A percentile compares a stretch with the other conserved stretches of the same genome.
Evolutionary conservation across 1,140 invertebrate species (phyloP).

Genomic region (Heliconius himera): DNA sequence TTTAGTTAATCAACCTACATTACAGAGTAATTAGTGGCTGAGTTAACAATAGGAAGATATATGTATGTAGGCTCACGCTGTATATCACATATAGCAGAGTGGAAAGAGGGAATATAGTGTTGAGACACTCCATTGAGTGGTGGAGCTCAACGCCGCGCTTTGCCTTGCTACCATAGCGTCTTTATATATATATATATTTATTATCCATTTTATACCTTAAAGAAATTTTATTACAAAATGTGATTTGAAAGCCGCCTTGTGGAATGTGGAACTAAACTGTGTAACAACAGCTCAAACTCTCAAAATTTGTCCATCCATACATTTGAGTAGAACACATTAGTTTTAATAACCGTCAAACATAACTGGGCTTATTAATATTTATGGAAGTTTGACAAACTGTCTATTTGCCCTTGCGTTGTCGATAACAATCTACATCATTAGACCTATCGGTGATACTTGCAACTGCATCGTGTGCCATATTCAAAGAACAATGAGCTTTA

Average conservation of each 20-base stretch:
- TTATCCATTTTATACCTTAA: no score
- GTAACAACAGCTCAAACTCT: not conserved
- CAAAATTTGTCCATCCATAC: conserved; percentile 37
- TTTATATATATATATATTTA: no score
- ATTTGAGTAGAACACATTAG: conserved; percentile 59
- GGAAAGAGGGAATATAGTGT: no score
- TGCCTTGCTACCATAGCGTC: no score
- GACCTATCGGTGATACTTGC: conserved; percentile 22
- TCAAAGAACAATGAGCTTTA: not conserved
- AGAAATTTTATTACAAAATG: no score
- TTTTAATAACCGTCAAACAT: conserved; percentile 62
- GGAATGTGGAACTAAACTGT: not conserved
- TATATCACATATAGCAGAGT: no score
- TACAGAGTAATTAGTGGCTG: no score
- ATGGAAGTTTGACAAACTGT: conserved; percentile 57
- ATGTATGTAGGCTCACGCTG: no score
- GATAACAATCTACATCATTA: conserved; percentile 39
- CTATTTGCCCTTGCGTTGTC: conserved; percentile 38
- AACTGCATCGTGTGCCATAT: conserved; percentile 14
- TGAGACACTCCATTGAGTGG: no score
- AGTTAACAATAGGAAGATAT: no score
- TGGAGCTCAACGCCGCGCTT: no score
- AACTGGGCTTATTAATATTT: conserved; percentile 66
- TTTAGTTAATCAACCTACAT: no score
- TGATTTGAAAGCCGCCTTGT: not conserved